These are phyloP conservation scores for Gibbula magus DNA, from an alignment of 2,888 invertebrate genomes.

Conservation along the genomic window DNA sequence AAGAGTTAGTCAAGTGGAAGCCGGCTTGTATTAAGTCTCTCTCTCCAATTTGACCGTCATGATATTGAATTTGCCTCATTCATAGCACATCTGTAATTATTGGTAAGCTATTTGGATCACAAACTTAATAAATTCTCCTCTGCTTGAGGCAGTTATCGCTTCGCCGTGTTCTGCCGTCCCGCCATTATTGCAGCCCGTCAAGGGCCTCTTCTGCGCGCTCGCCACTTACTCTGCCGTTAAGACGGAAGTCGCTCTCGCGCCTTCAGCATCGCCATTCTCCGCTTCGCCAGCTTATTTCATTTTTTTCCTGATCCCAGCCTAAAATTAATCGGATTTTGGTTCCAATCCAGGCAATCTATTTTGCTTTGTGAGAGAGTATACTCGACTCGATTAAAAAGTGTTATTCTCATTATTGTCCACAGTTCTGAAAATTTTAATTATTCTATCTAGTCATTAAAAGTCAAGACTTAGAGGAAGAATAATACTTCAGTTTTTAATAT, in stretches of 20 bases:
- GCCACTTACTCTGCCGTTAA: constrained; percentile 9
- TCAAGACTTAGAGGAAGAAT: no score
- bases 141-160: constrained; percentile 13
- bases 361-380: no score
- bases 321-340: constrained; percentile 6
- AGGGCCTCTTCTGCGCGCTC: constrained; percentile 2
- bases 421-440: no score
- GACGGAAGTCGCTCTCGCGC: constrained; percentile 13
- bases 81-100: constrained; percentile 41
- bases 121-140: constrained; percentile 29
- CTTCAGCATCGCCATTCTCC: neutral
- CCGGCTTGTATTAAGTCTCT: constrained; percentile 17
- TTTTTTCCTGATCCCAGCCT: neutral
- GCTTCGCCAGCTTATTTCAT: constrained; percentile 4
- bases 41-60: constrained; percentile 42
- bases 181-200: constrained; percentile 2
- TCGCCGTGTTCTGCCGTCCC: neutral
- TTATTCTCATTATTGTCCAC: no score
- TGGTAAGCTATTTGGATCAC: constrained; percentile 32
- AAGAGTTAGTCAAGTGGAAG: neutral
- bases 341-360: neutral
- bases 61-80: constrained; percentile 48
- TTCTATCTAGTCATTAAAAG: no score
- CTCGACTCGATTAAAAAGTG: no score
- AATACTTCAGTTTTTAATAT: no score